Evolutionary conservation across 2,797 vertebrate species (phyloP), one percentile per base, ranked within the genome.

Genomic region (Diplodus puntazzo): DNA sequence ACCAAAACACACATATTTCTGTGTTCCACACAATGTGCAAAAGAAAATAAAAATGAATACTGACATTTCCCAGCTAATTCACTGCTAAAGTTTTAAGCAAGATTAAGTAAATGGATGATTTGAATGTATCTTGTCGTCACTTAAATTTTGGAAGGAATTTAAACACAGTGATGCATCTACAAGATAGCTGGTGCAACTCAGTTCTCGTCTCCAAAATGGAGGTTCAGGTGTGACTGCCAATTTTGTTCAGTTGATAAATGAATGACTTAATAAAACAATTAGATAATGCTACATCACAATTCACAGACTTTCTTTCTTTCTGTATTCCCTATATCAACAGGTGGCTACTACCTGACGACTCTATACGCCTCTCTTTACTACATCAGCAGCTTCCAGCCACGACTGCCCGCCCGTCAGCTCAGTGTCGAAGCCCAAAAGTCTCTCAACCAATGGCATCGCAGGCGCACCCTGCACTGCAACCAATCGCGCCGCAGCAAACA

Each of bases 311-410:
- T 83, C 34, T 43, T 3, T 9, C 30, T 74, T 54, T 68, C 45
- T 80, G 5, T 21, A 10, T 74, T 7, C 64, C 21, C 21, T 25
- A 3, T 54, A 17, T 69, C 80, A 45, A 60, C 82, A 98, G 97
- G 96, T 30, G 97, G 97, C 11, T 98, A 98, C 92, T 98, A 98
- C 89, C 94, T 98, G 73, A 98, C 97, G 8, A 96, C 97, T 11
- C 89, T 97, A 71, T 98, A 97, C 45, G 97, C 97, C 52, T 95
- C 97, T 2, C 94, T 98, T 30, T 95, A 95, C 92, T 97, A 97
- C 91, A 96, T 98, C 79, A 97, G 94, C 82, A 96, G 96, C 82
- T 97, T 96, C 86, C 92, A 91, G 54, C 94, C 95, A 0, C 89
- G 91, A 0, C n/a, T 94, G 20, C 85, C 95, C 0, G 94, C 93